Conservation (phyloP, 2,797 vertebrate species). For the Echiichthys vipera region DNA sequence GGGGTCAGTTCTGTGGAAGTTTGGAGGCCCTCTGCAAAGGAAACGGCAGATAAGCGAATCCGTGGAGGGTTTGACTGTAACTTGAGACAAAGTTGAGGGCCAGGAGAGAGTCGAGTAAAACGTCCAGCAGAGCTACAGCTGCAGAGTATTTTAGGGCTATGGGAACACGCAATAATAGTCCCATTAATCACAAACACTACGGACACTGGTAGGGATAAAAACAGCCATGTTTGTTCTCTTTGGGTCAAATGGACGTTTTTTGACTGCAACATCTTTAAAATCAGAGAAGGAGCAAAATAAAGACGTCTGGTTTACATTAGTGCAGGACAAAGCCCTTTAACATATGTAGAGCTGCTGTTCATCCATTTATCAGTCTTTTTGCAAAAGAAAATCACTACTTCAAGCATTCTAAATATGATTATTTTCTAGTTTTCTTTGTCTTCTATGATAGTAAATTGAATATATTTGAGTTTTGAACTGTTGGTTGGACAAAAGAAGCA, state of each 20-base stretch:
- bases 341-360: background rate
- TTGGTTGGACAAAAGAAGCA: background rate
- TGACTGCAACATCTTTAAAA: background rate
- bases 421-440: background rate
- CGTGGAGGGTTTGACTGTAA: conserved; percentile 56
- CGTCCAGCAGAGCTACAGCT: conserved; percentile 38
- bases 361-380: background rate
- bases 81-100: conserved; percentile 45
- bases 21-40: conserved; percentile 38
- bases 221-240: background rate
- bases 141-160: conserved; percentile 43
- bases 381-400: background rate
- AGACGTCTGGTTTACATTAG: background rate
- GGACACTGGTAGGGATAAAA: background rate
- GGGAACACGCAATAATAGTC: conserved; percentile 34
- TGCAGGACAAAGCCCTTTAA: background rate
- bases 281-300: background rate
- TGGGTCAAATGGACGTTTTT: background rate
- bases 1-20: conserved; percentile 32
- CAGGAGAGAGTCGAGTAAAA: conserved; percentile 22
- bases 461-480: background rate
- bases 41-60: conserved; percentile 39
- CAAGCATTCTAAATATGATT: background rate
- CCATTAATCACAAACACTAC: conserved; percentile 28
- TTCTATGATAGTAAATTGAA: background rate